Base-by-base conservation (phyloP, 2,888 invertebrate species). In the Stenurella melanura region DNA sequence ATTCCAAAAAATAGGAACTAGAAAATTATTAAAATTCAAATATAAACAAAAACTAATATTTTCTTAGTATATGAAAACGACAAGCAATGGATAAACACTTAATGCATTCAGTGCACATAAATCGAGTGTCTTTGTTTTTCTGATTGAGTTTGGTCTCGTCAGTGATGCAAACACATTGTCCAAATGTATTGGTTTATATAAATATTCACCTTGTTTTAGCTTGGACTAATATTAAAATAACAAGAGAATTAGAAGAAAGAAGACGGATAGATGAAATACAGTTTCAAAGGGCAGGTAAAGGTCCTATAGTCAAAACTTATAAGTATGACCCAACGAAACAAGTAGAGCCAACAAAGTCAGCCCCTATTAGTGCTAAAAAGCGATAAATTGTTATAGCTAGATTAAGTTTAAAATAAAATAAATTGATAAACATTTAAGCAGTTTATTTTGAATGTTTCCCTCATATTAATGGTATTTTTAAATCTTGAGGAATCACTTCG, bases 241-340 rank as follows among this genome's bases (percentile, higher is more conserved):
- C 94, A 0, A 93, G 91, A 86, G 94, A 96, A 87, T 89, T 98
- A 72, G 94, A 95, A 79, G 95, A 96, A 56, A 91, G 97, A 74
- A 92, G 93, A 84, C 90, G 93, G 78, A 88, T 95, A 80, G 97
- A 98, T 88, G 93, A 94, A 84, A 90, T 95, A 80, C 93, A 94
- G 72, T 98, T 98, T 86, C 93, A 94, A 76, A 93, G 92, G 88
- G 97, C 97, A 0, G 98, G 97, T 12, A 93, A 93, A 87, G 97
- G 96, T 0, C 96, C 98, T 0, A 86, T 98, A 61, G 92, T 94
- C 54, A 97, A 96, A 90, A 98, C 98, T 0, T 98, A 93, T 87
- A 94, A 95, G 89, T 94, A 93, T 87, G 95, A 98, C 89, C 97
- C 98, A 1, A 94, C 94, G 68, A 94, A 94, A 85, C 87, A 89